Conservation (phyloP, 2,888 invertebrate genomes). For the Drosophila hawaiiensis region DNA sequence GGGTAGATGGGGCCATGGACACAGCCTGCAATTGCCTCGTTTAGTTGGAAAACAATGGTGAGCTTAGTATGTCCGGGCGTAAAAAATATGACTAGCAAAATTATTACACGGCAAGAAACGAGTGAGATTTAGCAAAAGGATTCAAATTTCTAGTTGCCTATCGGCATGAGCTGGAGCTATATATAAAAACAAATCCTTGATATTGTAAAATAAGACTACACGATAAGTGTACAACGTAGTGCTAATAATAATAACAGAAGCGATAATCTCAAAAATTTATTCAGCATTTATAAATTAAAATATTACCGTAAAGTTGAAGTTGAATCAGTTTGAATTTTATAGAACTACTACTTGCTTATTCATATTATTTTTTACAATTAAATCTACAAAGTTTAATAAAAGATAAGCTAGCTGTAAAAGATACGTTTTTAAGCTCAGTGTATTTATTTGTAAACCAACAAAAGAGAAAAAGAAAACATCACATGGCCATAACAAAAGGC, state of each 20-base stretch:
- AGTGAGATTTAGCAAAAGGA: not conserved
- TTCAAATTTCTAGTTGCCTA: not conserved
- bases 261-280: not conserved
- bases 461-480: constrained; percentile 28
- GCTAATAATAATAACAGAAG: not conserved
- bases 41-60: constrained; percentile 73
- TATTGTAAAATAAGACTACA: not conserved
- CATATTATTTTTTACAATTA: not conserved
- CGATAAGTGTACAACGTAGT: not conserved
- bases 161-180: not conserved
- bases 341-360: not conserved
- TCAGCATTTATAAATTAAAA: not conserved
- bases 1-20: constrained; percentile 31
- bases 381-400: not conserved
- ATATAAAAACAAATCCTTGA: not conserved
- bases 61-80: constrained; percentile 55
- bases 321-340: not conserved
- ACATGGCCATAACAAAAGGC: constrained; percentile 62
- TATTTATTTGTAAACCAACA: constrained; percentile 32
- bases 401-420: not conserved
- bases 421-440: constrained; percentile 28
- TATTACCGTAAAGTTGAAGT: not conserved
- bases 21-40: constrained; percentile 71
- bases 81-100: constrained; percentile 64
- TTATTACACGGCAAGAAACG: constrained; percentile 60